Evolutionary conservation across 2,888 invertebrate species (phyloP).

Genomic region (Ormyrus nitidulus): DNA sequence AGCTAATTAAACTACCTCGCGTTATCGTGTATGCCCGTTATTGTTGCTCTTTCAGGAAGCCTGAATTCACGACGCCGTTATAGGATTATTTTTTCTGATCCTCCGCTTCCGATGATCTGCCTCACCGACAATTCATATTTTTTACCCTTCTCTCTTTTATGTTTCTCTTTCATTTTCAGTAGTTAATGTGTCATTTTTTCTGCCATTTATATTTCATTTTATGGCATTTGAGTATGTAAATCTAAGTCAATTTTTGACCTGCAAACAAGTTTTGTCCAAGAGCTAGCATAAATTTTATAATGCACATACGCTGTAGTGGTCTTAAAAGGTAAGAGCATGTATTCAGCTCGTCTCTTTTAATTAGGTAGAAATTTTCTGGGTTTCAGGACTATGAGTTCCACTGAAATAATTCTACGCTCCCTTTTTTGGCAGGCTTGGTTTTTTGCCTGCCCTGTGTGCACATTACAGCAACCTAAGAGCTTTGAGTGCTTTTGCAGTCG

Average conservation of each 20-base stretch:
- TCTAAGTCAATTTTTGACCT: too few species aligned
- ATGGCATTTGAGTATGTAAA: too few species aligned
- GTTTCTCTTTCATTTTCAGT: too few species aligned
- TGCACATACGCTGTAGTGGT: too few species aligned
- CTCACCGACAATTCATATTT: too few species aligned
- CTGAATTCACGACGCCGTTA: not conserved
- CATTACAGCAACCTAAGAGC: not conserved
- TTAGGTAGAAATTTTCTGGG: slow-evolving; percentile 1
- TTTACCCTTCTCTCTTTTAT: too few species aligned
- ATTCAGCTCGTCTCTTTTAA: slow-evolving; percentile 1
- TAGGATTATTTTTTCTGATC: not conserved
- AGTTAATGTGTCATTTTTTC: too few species aligned
- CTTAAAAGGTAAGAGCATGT: not conserved
- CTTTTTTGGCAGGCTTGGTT: too few species aligned
- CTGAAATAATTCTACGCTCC: not conserved
- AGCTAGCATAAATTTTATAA: too few species aligned
- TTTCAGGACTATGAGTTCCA: not conserved
- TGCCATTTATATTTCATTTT: too few species aligned
- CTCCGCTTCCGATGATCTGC: not conserved
- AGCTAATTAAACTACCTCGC: slow-evolving; percentile 36
- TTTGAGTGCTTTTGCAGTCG: not conserved
- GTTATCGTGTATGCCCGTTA: not conserved
- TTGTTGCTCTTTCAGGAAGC: not conserved
- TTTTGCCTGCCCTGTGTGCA: too few species aligned
- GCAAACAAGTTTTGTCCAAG: too few species aligned